Conservation (phyloP, 2,888 invertebrate genomes). For the Petrophora chlorosata region DNA sequence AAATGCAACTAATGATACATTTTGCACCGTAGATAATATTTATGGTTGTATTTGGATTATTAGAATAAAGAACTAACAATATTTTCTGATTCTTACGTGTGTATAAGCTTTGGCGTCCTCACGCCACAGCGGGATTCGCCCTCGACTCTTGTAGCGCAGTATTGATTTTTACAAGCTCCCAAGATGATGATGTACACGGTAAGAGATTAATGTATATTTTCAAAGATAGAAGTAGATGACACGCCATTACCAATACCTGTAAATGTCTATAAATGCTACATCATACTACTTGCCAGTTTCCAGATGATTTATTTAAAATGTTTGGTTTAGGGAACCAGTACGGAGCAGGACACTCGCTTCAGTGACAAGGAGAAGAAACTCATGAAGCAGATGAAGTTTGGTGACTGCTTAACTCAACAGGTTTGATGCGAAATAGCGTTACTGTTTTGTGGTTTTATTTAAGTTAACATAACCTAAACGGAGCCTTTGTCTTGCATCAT, state of each 20-base stretch:
- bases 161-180: slow-evolving; percentile 56
- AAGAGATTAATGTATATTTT: slow-evolving; percentile 39
- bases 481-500: no score
- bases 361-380: slow-evolving; percentile 99
- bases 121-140: slow-evolving; percentile 47
- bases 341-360: slow-evolving; percentile 99
- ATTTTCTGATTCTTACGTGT: background rate
- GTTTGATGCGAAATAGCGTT: no score
- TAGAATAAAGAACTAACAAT: background rate
- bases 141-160: slow-evolving; percentile 46
- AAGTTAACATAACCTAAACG: slow-evolving; percentile 5
- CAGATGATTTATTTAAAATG: slow-evolving; percentile 1
- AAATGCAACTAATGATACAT: background rate
- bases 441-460: no score
- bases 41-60: background rate
- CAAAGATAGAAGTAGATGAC: no score
- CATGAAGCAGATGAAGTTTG: slow-evolving; percentile 99
- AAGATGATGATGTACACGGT: slow-evolving; percentile 79
- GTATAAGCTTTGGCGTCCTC: slow-evolving; percentile 46
- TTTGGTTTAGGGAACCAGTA: slow-evolving; percentile 93
- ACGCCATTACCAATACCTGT: no score
- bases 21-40: background rate
- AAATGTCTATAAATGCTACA: no score
- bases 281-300: background rate
- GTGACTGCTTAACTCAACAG: slow-evolving; percentile 95